Base-by-base conservation (phyloP, 2,113 vertebrate genomes). In the Rissa tridactyla region DNA sequence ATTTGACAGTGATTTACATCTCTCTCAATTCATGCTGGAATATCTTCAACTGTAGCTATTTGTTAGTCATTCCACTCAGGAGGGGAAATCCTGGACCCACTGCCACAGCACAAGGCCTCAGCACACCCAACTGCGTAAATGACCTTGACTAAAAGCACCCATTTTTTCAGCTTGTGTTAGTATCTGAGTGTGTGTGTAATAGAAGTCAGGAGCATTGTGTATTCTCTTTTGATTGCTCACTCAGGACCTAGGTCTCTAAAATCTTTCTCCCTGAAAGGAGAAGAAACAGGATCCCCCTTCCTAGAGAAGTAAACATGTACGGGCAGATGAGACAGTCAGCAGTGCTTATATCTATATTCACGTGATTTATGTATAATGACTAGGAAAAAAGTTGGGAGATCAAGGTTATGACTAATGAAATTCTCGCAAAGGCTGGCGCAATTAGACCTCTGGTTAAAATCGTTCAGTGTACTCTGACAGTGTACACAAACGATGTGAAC, bases 1-100 rank as follows among this genome's bases (percentile, higher is more conserved):
- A 95, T 94, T 94, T 95, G 96, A 76, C 90, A 93, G 80, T 88
- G 92, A 96, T 96, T 96, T 94, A 95, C 92, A 93, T 88, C 86
- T 94, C 82, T 92, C 88, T 83, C 71, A 86, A 71, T 94, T 94
- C 91, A 92, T 81, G 65, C 36, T 76, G 81, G 88, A 93, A 82
- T 79, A 72, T 69, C 57, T 91, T 95, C 88, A 89, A 55, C 77
- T 82, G 42, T 71, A 81, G 55, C 52, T 93, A 11, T 94, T 86
- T 93, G 51, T 75, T 93, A 78, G 65, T 88, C 86, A 69, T 78
- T 86, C 77, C 5, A 9, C 64, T 69, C 57, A 76, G 73, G 44
- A 88, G 38, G 40, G 42, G 61, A 93, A 91, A 86, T 64, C 44
- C 38, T 81, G 57, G 60, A 57, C 44, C 86, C 16, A 3, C 20